Base-by-base conservation (phyloP, 2,113 vertebrate genomes). In the Capreolus pygargus region DNA sequence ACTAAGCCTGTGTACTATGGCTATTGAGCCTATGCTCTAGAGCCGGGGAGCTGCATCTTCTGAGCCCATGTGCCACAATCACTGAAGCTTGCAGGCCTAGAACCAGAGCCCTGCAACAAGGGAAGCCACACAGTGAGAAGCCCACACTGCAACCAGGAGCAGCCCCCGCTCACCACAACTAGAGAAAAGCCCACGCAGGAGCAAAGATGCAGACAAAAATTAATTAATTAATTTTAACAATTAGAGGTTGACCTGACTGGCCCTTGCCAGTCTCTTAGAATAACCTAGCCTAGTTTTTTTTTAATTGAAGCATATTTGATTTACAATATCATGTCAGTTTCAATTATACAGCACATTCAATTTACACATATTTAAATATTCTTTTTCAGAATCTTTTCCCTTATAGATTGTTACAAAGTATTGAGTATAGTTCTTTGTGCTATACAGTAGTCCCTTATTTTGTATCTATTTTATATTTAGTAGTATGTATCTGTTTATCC, bases 91-190 rank as follows among this genome's bases (percentile, higher is more conserved):
- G 36, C 12, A 43, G 12, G 70, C 70, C 23, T 39, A 13, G 70
- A 3, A 11, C 70, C 70, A 3, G 14, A 0, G 36, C 23, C 13
- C 70, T 14, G n/a, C n/a, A 3, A 7, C 23, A 43, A 43, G 70
- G 14, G 70, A 43, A 13, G 23, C 36, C 36, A 14, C 36, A 1
- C 70, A 43, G 1, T 1, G 12, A 76, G 36, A 25, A 43, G 70
- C 6, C 36, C 28, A 14, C 36, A 3, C 0, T 1, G 36, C 23
- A 2, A 3, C 23, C 2, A 4, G 14, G 36, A 74, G 12, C 1
- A 76, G 36, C 23, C 70, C 21, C 36, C 13, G 23, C 70, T 25
- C 23, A 39, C 36, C 1, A 0, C 21, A 14, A 7, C 23, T 2
- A 43, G 23, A 43, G 70, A 70, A 19, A 23, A 76, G 70, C 70